Evolutionary conservation across 2,888 invertebrate species (phyloP), one percentile per base, ranked within the genome.

Genomic region (Linnaemya vulpina): DNA sequence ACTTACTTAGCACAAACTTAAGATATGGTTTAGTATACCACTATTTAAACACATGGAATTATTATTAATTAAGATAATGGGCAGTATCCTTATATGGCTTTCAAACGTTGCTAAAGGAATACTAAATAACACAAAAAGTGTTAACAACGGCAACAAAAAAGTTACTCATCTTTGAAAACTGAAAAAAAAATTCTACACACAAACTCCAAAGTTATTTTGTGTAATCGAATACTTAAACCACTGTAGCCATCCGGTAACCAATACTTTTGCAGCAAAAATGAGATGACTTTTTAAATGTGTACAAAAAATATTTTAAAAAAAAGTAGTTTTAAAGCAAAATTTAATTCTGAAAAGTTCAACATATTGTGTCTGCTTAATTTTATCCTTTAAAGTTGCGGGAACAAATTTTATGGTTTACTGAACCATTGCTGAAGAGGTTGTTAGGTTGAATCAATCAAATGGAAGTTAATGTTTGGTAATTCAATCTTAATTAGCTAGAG

Each of bases 151-250:
- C 62, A 74, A 80, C 20, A 53, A 25, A 38, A 22, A 79, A 63
- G 10, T 71, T 55, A 63, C 70, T 76, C 63, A 71, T 76, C 70
- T 76, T 58, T 17, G 55, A 68, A 55, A 17, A 71, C 9, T 9
- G 25, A 8, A 11, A 51, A 70, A 43, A 60, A 74, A 58, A 22
- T 8, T 17, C 1, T 25, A 49, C 38, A 55, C 3, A 55, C 1
- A 58, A 35, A 46, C 46, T 58, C 40, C 9, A 55, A 49, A 75
- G 46, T 22, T 58, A 49, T 70, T 75, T 73, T 81, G 46, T 86
- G 87, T 83, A 87, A 87, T 86, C 65, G 65, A 83, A 88, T 87
- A 87, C 79, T 79, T 63, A 77, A 87, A 87, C 87, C 87, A 79
- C 87, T 86, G 74, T 80, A 70, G 79, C 65, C 87, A 87, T 87